These are phyloP conservation scores for Oasisia sp. DNA, from an alignment of 2,888 invertebrate genomes.

Conservation along the genomic window DNA sequence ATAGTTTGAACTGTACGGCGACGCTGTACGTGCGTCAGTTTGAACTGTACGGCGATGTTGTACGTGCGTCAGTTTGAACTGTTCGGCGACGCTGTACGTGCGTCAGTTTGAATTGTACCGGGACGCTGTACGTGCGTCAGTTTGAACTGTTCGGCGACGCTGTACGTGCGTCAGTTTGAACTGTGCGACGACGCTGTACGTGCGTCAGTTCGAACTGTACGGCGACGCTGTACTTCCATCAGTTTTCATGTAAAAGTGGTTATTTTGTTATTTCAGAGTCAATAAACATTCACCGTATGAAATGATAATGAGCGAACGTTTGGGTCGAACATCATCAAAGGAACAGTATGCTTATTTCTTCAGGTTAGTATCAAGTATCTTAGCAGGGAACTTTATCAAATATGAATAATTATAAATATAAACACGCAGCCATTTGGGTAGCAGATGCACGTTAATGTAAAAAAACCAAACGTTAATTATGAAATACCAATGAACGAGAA, in stretches of 20 bases:
- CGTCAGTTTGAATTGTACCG: too few relatives aligned
- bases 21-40: too few relatives aligned
- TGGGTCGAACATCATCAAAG: slow-evolving; percentile 49
- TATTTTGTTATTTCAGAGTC: background rate
- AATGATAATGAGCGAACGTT: slow-evolving; percentile 47
- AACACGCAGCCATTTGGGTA: background rate
- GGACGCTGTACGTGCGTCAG: too few relatives aligned
- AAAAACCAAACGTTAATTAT: background rate
- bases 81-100: too few relatives aligned
- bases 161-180: background rate
- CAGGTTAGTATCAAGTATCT: slow-evolving; percentile 38
- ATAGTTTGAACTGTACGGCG: too few relatives aligned
- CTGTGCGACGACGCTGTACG: background rate
- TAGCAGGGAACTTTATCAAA: too few relatives aligned
- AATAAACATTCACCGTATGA: slow-evolving; percentile 29
- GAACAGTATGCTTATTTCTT: slow-evolving; percentile 57
- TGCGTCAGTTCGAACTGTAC: too few relatives aligned
- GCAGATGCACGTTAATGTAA: background rate
- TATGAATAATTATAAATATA: background rate
- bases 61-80: too few relatives aligned
- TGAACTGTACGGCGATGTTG: too few relatives aligned
- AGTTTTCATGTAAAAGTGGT: background rate
- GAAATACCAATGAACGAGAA: background rate
- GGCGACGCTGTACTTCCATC: background rate
- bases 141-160: too few relatives aligned